Evolutionary conservation across 2,113 vertebrate species (phyloP).

Genomic region (Chaenocephalus aceratus): DNA sequence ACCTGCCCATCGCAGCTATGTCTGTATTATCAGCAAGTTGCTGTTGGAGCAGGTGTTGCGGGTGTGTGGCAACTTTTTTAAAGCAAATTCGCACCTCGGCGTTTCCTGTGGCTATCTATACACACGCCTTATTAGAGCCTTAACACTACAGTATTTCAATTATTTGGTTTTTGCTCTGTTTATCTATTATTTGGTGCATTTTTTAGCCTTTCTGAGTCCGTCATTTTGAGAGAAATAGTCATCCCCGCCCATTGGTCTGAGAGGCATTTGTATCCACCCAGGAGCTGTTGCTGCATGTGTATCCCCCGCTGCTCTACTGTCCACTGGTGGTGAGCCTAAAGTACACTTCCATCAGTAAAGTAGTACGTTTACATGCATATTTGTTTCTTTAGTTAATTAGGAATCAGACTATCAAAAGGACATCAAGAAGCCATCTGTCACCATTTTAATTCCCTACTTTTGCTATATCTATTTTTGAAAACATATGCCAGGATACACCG

Average conservation of each 20-base stretch:
- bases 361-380: background rate
- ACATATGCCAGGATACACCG: conserved; percentile 8
- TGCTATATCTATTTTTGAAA: conserved; percentile 34
- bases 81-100: conserved; percentile 4
- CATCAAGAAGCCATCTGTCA: background rate
- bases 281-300: too few relatives aligned
- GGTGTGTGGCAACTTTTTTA: conserved; percentile 52
- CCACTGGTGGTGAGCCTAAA: background rate
- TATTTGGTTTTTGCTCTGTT: background rate
- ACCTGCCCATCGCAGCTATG: conserved; percentile 80
- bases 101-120: conserved; percentile 14
- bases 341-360: background rate
- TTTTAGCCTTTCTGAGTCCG: background rate
- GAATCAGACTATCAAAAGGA: background rate
- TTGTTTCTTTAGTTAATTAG: background rate
- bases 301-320: background rate
- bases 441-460: background rate
- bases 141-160: background rate
- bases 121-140: background rate
- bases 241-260: background rate
- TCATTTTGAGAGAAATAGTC: background rate
- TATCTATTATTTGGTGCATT: background rate
- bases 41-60: conserved; percentile 68
- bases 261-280: too few relatives aligned
- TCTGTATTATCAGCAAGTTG: conserved; percentile 64